phyloP scores from a whole-genome alignment of 2,888 invertebrate genomes.

The Amorpha juglandis region DNA sequence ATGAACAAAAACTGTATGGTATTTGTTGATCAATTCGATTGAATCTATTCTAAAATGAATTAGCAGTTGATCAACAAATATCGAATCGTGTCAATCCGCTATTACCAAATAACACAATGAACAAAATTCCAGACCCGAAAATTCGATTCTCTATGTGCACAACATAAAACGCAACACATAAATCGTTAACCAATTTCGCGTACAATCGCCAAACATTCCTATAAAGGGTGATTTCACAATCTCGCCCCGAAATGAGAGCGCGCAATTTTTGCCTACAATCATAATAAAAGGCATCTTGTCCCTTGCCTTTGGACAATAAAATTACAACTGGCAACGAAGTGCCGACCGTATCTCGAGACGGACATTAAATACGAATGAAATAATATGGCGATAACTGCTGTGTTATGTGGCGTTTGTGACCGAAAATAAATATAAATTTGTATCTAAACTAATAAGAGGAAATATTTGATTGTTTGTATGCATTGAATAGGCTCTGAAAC shows the following conservation, averaged over 20 bases:
- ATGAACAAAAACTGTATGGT: too few species aligned
- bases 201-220: conserved; percentile 4
- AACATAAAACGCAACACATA: conserved; percentile 23
- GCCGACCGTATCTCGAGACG: conserved; percentile 21
- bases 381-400: conserved; percentile 17
- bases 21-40: too few species aligned
- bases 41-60: too few species aligned
- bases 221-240: conserved; percentile 22
- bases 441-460: too few species aligned
- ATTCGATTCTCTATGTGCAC: conserved; percentile 1
- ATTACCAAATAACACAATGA: not conserved
- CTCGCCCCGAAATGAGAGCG: conserved; percentile 25
- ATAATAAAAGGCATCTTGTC: conserved; percentile 48
- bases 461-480: too few species aligned
- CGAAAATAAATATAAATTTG: not conserved
- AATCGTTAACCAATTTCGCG: conserved; percentile 17
- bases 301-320: conserved; percentile 44
- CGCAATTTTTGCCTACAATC: conserved; percentile 47
- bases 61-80: too few species aligned
- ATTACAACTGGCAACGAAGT: conserved; percentile 27
- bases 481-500: too few species aligned
- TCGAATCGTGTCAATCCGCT: too few species aligned
- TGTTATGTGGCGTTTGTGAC: not conserved
- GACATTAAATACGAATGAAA: conserved; percentile 24
- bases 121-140: not conserved